phyloP scores from a whole-genome alignment of 2,797 vertebrate genomes.

The Telmatherina bonti region DNA sequence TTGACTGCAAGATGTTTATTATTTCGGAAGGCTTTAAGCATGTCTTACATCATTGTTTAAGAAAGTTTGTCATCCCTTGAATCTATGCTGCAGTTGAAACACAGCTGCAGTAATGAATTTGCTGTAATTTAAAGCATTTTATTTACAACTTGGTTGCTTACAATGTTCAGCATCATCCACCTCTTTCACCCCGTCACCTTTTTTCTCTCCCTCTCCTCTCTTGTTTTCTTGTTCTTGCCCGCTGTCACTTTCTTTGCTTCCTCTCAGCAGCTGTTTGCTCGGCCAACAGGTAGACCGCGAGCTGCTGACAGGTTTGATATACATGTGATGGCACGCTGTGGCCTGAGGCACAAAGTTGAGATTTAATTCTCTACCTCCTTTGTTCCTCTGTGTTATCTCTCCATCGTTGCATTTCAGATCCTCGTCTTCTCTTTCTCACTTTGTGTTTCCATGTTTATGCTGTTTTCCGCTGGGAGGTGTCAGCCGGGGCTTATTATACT shows the following conservation, averaged over 20 bases:
- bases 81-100: neutral
- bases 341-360: slow-evolving; percentile 44
- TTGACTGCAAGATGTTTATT: neutral
- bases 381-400: slow-evolving; percentile 4
- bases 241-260: slow-evolving; percentile 22
- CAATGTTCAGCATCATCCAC: slow-evolving; percentile 2
- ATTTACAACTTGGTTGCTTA: slow-evolving; percentile 1
- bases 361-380: slow-evolving; percentile 31
- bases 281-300: slow-evolving; percentile 47
- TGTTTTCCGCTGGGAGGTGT: slow-evolving; percentile 47
- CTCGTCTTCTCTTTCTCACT: neutral
- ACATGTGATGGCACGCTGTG: slow-evolving; percentile 50
- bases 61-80: neutral
- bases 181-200: slow-evolving; percentile 21
- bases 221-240: neutral
- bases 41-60: neutral
- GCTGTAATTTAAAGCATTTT: neutral
- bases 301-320: slow-evolving; percentile 60
- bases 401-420: neutral
- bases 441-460: slow-evolving; percentile 38
- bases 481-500: slow-evolving; percentile 53
- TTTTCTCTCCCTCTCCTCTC: neutral
- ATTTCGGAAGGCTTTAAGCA: neutral
- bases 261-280: slow-evolving; percentile 22
- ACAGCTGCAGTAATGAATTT: neutral